Base-by-base conservation (phyloP, 2,888 invertebrate genomes). In the Nephrotoma flavescens region DNA sequence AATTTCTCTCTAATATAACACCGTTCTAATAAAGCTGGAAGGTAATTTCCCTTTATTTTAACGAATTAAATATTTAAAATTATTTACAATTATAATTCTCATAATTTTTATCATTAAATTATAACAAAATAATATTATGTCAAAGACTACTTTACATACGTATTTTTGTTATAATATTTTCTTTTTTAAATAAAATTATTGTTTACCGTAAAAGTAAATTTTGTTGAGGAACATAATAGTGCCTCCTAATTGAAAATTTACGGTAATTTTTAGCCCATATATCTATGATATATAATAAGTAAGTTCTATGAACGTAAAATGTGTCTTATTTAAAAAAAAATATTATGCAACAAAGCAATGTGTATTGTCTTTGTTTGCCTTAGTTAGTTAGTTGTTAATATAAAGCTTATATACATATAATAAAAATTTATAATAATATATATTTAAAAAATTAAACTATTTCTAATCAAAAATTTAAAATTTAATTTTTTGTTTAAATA, bases 271-370 rank as follows among this genome's bases (percentile, higher is more conserved):
- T 94, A 95, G 96, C 96, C 96, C 96, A 97, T 97, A 97, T 97
- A 97, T 97, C 97, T 96, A 97, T 97, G 97, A 97, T 97, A 97
- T 97, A 97, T 97, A 94, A 92, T 93, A 93, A 93, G 97, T 97
- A 97, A 95, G 97, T 97, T 97, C 97, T 96, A 96, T 97, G 97
- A 97, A 97, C 97, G 92, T 91, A 88, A 86, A 12, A 87, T 84
- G 86, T 86, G 44, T 84, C 84, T 41, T 86, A 45, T 19, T 42
- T 11, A 47, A 45, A 47, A 45, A 85, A 85, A 42, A 42, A 31
- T 2, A 31, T 31, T 31, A 31, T 31, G 31, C 31, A 52, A 52
- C 1, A 71, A 31, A 71, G 11, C 71, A 71, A 71, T 71, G 71
- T 31, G 71, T 71, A 71, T 71, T 71, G 71, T 71, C 31, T 31